Base-by-base conservation (phyloP, 1,140 invertebrate genomes). In the Neotoxoptera formosana region DNA sequence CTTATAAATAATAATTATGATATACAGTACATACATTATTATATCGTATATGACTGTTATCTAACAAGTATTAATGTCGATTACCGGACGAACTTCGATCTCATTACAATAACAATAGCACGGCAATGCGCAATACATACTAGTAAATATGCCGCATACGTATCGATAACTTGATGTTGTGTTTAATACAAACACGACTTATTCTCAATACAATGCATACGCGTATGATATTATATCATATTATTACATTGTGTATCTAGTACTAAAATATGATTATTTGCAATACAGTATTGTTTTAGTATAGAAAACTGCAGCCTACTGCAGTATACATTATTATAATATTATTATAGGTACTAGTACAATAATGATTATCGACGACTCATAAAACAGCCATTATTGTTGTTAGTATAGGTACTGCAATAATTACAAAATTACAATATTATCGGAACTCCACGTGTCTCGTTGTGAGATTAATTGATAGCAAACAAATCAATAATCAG, bases 91-190 rank as follows among this genome's bases (percentile, higher is more conserved):
- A 36, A 89, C 88, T 89, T 89, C 51, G n/a, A 56, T 89, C 51
- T 89, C 34, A 53, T 56, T 89, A 89, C 88, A 56, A 89, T 30
- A 89, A 56, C 34, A 89, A 88, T 88, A 88, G 41, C 51, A 23
- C 48, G 4, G 23, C 53, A 89, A 53, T 89, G 53, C 87, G 48
- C 87, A 89, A 48, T 89, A 53, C 47, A 14, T 48, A 48, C 45
- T 51, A n/a, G 4, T n/a, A 30, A 34, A n/a, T 76, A 76, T 76
- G n/a, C 14, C 60, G n/a, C 60, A 76, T n/a, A n/a, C 4, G 4
- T 76, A 76, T 20, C n/a, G 4, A n/a, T n/a, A 76, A n/a, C n/a
- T 76, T n/a, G n/a, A 76, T 76, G n/a, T 76, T 76, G 60, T 76
- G 17, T 76, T 76, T 17, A 76, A n/a, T n/a, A 76, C 60, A 76